Evolutionary conservation across 2,797 vertebrate species (phyloP), one percentile per base, ranked within the genome.

Genomic region (Hippoglossus hippoglossus): DNA sequence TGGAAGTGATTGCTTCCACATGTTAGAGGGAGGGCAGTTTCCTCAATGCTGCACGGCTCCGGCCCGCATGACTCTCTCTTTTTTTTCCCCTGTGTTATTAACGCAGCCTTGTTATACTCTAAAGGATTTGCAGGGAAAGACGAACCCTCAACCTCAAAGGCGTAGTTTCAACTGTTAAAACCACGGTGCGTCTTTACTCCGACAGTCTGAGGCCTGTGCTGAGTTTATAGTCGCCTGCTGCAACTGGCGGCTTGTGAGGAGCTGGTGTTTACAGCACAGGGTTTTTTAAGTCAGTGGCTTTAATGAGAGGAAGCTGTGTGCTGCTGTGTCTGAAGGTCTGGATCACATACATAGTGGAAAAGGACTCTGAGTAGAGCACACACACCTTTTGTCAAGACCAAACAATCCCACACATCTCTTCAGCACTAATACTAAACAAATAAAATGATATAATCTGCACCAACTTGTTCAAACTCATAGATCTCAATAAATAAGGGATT

Each of bases 1-100:
- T 36, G 55, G 60, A 39, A 50, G 65, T 81, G 76, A 91, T 87
- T 78, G 68, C 62, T 87, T 47, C 84, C 87, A 84, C 65, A 73
- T 87, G 88, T 87, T 60, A 26, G 71, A 76, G 51, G 41, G 77
- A 73, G 77, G 15, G 71, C 50, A 31, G 67, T 68, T 67, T 50
- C 65, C 53, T 51, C 28, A 79, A 51, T 21, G 50, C 73, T 64
- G 58, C 10, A 39, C 68, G 47, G 54, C 18, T 65, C 9, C 1
- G 4, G 60, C 58, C 58, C 54, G 66, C 71, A 13, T 21, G 56
- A 28, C 24, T 56, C 34, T 36, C 34, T 36, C 10, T 34, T 56
- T 52, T 50, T 60, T 39, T 62, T 18, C 18, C 24, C 57, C 13
- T 11, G 54, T 71, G 54, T 68, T 73, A 77, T 84, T 76, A 77